Evolutionary conservation across 2,888 invertebrate species (phyloP), one percentile per base, ranked within the genome.

Genomic region (Micoletzkya japonica): DNA sequence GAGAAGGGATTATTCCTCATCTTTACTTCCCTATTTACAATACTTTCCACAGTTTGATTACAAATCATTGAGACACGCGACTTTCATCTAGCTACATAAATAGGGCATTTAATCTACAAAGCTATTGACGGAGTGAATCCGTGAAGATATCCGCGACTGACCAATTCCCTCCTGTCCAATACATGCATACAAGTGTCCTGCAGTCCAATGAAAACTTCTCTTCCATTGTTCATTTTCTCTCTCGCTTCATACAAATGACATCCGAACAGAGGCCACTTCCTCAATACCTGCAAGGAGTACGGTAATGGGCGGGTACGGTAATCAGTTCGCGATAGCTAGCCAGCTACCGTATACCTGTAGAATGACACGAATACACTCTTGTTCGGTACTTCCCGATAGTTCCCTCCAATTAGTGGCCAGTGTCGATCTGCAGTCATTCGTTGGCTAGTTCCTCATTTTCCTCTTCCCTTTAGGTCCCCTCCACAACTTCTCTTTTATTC

Each of bases 191-290:
- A 49, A 64, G 64, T 52, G 32, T 64, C 64, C 14, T 49, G 52
- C 17, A 64, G 64, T 6, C 50, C 64, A 14, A 64, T 32, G 49
- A 64, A 36, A 10, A 64, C 60, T 28, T 2, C 4, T 28, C 44
- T 30, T 32, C 34, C 34, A 39, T 32, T 60, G 2, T 37, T 4
- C 26, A 61, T 6, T 30, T 49, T 28, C 17, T 61, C 61, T 0
- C 10, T 44, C 17, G 81, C 82, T n/a, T 72, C 72, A 57, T 77
- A 72, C 36, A 83, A 70, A 71, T 78, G 77, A 7, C 77, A 72
- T 28, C 81, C 83, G 70, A 83, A 83, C n/a, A 83, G 73, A 28
- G 77, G 76, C 83, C 83, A 83, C 63, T 78, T 77, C 14, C 78
- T 69, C 7, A 83, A 72, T n/a, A 77, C 78, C 75, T 79, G 70